Conservation (phyloP, 2,113 vertebrate species). For the Epinephelus fuscoguttatus region DNA sequence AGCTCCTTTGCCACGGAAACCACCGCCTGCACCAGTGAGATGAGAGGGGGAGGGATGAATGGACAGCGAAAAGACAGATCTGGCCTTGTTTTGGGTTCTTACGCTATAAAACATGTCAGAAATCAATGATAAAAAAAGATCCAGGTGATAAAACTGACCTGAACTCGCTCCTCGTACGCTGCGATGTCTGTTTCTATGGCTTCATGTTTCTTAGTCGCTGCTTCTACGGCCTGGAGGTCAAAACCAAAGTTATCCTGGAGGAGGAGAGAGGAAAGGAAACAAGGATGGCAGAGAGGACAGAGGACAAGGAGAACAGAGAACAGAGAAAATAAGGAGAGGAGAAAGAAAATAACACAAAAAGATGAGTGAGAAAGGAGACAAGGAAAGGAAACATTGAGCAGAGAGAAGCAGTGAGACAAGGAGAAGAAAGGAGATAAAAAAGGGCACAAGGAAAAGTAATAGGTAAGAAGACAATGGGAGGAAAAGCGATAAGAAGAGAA, state of each 20-base stretch:
- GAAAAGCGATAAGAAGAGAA: neutral
- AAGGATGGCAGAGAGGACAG: neutral
- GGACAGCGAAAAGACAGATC: neutral
- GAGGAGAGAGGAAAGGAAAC: neutral
- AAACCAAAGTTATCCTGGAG: slow-evolving; percentile 95
- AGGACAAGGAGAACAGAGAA: neutral
- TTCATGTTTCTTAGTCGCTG: slow-evolving; percentile 97
- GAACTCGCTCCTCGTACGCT: slow-evolving; percentile 96
- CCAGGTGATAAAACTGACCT: slow-evolving; percentile 64
- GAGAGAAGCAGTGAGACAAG: neutral
- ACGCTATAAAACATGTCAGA: neutral
- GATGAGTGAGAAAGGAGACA: no score
- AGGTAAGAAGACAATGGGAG: neutral
- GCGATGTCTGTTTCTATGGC: slow-evolving; percentile 99
- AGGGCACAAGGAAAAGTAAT: neutral
- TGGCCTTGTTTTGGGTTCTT: neutral
- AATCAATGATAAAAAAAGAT: neutral
- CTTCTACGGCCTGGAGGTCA: slow-evolving; percentile 98
- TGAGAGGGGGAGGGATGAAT: neutral
- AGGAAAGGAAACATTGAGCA: neutral
- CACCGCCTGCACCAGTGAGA: slow-evolving; percentile 83
- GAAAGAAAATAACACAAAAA: neutral
- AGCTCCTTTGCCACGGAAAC: slow-evolving; percentile 94
- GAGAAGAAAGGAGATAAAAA: no score
- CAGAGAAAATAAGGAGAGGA: neutral